Conservation (phyloP, 2,797 vertebrate species). For the Rhincodon typus region DNA sequence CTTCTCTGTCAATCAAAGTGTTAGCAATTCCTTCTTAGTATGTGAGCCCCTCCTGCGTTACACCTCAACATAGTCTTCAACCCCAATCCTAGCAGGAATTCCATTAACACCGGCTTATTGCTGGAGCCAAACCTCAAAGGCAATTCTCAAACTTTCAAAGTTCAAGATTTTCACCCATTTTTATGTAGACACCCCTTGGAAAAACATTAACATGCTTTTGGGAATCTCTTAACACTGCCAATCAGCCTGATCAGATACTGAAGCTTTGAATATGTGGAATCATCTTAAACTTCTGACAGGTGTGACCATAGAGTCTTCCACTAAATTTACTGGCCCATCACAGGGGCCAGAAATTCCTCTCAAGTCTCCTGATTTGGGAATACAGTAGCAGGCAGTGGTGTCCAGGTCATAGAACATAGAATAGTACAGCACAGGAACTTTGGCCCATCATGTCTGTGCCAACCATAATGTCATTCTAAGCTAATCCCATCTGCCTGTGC, state of each 20-base stretch:
- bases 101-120: neutral
- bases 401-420: neutral
- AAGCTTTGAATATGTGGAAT: neutral
- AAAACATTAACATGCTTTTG: neutral
- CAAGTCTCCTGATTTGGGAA: neutral
- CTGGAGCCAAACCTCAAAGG: neutral
- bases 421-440: too few species aligned
- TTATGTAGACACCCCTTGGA: neutral
- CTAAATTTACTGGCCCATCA: neutral
- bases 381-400: neutral
- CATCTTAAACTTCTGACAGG: neutral
- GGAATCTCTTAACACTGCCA: neutral
- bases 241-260: neutral
- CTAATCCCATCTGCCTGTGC: too few species aligned
- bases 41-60: neutral
- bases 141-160: neutral
- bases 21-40: neutral
- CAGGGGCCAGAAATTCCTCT: neutral
- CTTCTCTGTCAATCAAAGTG: neutral
- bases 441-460: too few species aligned
- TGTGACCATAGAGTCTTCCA: neutral
- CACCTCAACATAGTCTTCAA: neutral
- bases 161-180: neutral
- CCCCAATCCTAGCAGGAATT: neutral
- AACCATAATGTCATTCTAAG: too few species aligned